Evolutionary conservation across 1,140 invertebrate species (phyloP).

Genomic region (Trachymyrmex septentrionalis): DNA sequence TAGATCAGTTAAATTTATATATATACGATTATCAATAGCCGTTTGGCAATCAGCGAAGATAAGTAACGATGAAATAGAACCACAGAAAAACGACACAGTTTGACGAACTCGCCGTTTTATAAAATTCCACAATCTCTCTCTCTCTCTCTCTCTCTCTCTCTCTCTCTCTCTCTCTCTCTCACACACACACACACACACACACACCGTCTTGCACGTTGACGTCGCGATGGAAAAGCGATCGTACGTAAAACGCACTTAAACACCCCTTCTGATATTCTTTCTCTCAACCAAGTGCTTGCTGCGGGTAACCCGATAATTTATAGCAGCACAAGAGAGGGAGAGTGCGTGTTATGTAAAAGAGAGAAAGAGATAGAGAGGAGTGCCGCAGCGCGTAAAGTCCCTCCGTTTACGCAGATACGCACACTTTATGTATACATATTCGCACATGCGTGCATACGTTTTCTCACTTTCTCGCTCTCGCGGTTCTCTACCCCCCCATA

Average conservation of each 20-base stretch:
- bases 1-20: not conserved
- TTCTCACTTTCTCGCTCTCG: conserved; percentile 20
- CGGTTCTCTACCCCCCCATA: conserved; percentile 65
- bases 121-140: conserved; percentile 55
- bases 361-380: conserved; percentile 43
- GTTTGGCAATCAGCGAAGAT: not conserved
- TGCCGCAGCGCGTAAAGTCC: conserved; percentile 71
- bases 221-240: conserved; percentile 58
- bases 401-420: conserved; percentile 60
- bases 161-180: conserved; percentile 21
- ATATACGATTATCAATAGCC: not conserved
- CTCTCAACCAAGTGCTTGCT: conserved; percentile 67
- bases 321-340: conserved; percentile 63
- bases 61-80: not conserved
- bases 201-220: conserved; percentile 6
- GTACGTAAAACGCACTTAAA: conserved; percentile 58
- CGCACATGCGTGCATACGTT: conserved; percentile 57
- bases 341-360: not conserved
- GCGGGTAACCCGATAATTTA: conserved; percentile 77
- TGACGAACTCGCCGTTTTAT: conserved; percentile 33
- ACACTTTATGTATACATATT: conserved; percentile 32
- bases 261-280: conserved; percentile 62
- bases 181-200: too few species aligned
- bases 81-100: not conserved
- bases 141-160: too few species aligned